Percentiles rank a stretch among this genome's conserved stretches.
Conservation (phyloP, 2,888 invertebrate species). For the Heliconius erato region DNA sequence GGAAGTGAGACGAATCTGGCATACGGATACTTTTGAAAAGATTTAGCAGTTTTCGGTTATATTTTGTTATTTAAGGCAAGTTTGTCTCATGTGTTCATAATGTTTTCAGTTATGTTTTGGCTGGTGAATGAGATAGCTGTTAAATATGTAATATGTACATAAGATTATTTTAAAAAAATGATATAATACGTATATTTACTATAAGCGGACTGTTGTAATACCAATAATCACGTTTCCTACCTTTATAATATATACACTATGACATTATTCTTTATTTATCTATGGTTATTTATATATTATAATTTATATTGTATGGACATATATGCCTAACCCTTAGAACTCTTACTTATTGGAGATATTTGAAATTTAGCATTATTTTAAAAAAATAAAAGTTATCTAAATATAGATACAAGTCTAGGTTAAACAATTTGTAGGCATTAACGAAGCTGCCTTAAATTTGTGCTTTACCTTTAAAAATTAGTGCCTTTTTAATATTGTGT, state of each 20-base stretch:
- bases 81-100: background rate
- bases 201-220: no score
- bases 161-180: background rate
- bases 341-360: no score
- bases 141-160: background rate
- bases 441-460: slow-evolving; percentile 4
- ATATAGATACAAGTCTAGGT: background rate
- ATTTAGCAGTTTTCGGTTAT: slow-evolving; percentile 19
- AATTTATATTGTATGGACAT: no score
- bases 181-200: no score
- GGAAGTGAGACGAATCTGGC: slow-evolving; percentile 49
- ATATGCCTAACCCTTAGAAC: no score
- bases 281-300: no score
- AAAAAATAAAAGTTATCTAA: background rate
- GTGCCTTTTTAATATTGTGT: background rate
- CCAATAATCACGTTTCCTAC: no score
- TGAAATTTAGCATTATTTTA: no score
- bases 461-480: background rate
- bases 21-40: slow-evolving; percentile 41
- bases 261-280: no score
- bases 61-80: background rate
- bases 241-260: no score
- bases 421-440: background rate
- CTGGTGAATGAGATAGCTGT: background rate
- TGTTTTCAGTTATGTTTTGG: background rate